Evolutionary conservation across 2,797 vertebrate genomes (phyloP).

Genomic region (Lycodopsis pacificus): DNA sequence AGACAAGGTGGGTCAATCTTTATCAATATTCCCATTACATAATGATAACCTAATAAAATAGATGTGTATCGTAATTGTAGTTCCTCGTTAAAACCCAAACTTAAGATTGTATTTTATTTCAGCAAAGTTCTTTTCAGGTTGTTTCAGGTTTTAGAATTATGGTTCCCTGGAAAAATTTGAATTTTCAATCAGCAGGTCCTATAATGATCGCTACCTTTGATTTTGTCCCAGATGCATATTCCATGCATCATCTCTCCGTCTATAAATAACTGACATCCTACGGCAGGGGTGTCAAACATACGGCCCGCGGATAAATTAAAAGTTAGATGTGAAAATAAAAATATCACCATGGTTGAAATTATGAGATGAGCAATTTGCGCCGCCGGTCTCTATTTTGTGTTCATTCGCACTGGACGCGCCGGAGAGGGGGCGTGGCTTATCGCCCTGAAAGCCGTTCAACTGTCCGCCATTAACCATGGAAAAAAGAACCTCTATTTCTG

Average conservation of each 20-base stretch:
- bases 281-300: too few species aligned
- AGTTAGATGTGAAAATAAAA: too few species aligned
- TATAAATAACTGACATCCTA: conserved; percentile 52
- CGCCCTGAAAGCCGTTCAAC: too few species aligned
- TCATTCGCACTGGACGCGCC: too few species aligned
- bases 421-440: too few species aligned
- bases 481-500: too few species aligned
- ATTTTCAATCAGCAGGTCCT: conserved; percentile 40
- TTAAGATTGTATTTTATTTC: not conserved
- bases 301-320: too few species aligned
- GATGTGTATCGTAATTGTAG: not conserved
- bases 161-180: not conserved
- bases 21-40: not conserved
- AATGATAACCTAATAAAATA: not conserved
- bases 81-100: not conserved
- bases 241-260: conserved; percentile 45
- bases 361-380: too few species aligned
- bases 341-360: too few species aligned
- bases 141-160: not conserved
- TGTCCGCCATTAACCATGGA: too few species aligned
- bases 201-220: conserved; percentile 67
- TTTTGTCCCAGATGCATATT: conserved; percentile 50
- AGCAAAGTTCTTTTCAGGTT: not conserved
- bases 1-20: not conserved
- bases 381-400: too few species aligned